A percentile compares a stretch with the other conserved stretches of the same genome.
Conservation (phyloP, 2,113 vertebrate species). For the Phylloscopus whistleri region DNA sequence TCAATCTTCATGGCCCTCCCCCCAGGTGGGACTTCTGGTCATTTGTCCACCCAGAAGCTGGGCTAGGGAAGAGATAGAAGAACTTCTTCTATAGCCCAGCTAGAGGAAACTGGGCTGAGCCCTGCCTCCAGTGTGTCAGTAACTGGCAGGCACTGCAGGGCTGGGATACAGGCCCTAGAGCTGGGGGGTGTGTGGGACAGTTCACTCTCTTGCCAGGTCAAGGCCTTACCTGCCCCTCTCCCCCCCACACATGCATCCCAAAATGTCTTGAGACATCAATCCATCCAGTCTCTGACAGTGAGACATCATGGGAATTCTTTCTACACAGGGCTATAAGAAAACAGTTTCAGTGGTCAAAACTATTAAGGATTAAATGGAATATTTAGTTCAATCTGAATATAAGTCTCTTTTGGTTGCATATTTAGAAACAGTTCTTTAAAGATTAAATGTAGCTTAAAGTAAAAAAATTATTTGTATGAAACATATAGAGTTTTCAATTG, state of each 20-base stretch:
- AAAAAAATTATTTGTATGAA: neutral
- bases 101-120: neutral
- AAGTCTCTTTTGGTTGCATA: neutral
- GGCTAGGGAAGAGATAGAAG: neutral
- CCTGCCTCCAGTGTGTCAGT: neutral
- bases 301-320: neutral
- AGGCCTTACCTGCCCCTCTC: neutral
- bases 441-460: neutral
- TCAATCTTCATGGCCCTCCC: no score
- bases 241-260: no score
- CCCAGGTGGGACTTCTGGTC: neutral
- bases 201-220: neutral
- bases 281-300: neutral
- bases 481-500: neutral
- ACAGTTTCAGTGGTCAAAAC: neutral
- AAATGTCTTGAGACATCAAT: neutral
- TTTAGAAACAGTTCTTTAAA: neutral
- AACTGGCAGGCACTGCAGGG: neutral
- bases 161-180: no score
- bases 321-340: neutral
- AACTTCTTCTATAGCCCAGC: no score
- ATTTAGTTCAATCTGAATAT: neutral
- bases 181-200: rapidly evolving
- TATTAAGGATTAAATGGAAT: neutral
- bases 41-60: neutral